Evolutionary conservation across 2,888 invertebrate species (phyloP).

Genomic region (Eristalis tenax): DNA sequence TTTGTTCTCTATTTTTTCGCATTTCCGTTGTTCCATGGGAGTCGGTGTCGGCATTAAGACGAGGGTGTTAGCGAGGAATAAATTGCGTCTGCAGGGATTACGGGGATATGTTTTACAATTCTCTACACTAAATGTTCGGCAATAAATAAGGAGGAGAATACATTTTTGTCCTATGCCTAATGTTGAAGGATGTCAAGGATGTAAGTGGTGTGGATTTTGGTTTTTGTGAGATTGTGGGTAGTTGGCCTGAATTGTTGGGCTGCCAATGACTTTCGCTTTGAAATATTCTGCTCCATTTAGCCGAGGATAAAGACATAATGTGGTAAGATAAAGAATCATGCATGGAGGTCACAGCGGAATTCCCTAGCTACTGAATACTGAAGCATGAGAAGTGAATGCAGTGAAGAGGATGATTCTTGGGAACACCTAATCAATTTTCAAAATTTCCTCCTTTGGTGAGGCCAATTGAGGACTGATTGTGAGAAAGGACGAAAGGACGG

Average conservation of each 20-base stretch:
- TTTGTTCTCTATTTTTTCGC: constrained; percentile 1
- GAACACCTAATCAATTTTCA: too few species aligned
- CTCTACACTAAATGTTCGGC: not conserved
- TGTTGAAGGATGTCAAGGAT: not conserved
- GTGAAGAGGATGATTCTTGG: too few species aligned
- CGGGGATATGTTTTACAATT: constrained; percentile 15
- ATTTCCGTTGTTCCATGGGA: not conserved
- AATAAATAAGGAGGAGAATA: constrained; percentile 11
- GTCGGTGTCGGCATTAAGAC: not conserved
- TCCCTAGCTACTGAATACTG: not conserved
- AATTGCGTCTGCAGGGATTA: constrained; percentile 29
- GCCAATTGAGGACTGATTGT: too few species aligned
- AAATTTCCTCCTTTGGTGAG: too few species aligned
- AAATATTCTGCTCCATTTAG: not conserved
- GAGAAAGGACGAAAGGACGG: too few species aligned
- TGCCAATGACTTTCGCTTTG: not conserved
- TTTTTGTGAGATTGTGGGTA: not conserved
- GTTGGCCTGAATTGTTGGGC: not conserved
- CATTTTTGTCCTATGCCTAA: not conserved
- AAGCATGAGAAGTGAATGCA: too few species aligned
- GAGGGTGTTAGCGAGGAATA: constrained; percentile 26
- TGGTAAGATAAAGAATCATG: not conserved
- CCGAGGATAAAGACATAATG: not conserved
- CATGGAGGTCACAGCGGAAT: not conserved
- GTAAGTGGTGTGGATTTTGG: not conserved